Conservation (phyloP, 2,797 vertebrate species). For the Lemur catta region DNA sequence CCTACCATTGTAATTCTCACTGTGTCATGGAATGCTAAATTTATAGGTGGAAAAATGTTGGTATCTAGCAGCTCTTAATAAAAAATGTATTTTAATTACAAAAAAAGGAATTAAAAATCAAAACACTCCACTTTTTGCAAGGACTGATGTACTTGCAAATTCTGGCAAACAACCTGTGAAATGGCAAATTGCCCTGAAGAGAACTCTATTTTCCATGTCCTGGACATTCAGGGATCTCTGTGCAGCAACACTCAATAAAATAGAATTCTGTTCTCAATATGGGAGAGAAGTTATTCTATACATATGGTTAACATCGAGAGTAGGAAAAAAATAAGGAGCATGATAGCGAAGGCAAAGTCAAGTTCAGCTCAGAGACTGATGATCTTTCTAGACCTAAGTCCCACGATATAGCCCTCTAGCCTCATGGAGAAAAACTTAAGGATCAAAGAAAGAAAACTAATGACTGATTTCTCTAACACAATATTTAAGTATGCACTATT, state of each 20-base stretch:
- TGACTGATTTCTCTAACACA: neutral
- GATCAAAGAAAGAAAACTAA: neutral
- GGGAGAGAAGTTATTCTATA: neutral
- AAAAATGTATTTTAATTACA: constrained; percentile 71
- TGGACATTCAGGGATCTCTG: neutral
- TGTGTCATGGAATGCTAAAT: constrained; percentile 66
- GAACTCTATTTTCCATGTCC: constrained; percentile 21
- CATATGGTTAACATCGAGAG: neutral
- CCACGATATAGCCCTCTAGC: neutral
- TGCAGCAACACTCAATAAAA: neutral
- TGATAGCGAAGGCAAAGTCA: neutral
- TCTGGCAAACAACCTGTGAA: constrained; percentile 63
- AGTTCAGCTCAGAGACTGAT: neutral
- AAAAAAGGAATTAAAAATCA: constrained; percentile 49
- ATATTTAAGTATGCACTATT: neutral
- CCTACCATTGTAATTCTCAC: constrained; percentile 66
- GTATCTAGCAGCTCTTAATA: constrained; percentile 67
- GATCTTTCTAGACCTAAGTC: neutral
- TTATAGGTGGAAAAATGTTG: constrained; percentile 65
- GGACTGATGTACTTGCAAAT: constrained; percentile 39
- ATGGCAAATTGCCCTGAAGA: constrained; percentile 63
- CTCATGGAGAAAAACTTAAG: neutral
- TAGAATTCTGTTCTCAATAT: neutral
- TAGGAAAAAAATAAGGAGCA: neutral
- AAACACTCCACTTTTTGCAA: constrained; percentile 56